These are phyloP conservation scores for Phacellophora camtschatica DNA, from an alignment of 30 jellyfish, hydroid and myxozoan genomes.

Conservation along the genomic window DNA sequence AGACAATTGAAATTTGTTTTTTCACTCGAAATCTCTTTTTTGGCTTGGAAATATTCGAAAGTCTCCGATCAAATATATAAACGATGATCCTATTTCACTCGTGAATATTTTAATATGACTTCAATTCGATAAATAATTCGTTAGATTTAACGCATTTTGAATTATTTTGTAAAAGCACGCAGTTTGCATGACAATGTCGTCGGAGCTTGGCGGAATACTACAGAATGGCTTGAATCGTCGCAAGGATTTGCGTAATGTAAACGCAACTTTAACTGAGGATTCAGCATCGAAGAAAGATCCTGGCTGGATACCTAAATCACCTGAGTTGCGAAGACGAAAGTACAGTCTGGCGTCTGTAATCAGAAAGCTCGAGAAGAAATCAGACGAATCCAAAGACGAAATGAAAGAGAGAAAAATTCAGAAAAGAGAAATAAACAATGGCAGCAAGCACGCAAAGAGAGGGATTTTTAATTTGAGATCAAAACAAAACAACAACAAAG, in stretches of 20 bases:
- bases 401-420: slow-evolving; percentile 33
- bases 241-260: background rate
- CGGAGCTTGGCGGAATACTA: slow-evolving; percentile 1
- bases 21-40: slow-evolving; percentile 28
- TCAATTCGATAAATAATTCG: no score
- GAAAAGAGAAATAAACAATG: slow-evolving; percentile 27
- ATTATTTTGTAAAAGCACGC: no score
- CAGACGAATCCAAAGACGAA: slow-evolving; percentile 27
- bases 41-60: background rate
- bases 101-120: background rate
- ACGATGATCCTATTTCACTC: background rate
- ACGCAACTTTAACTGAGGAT: background rate
- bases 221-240: background rate
- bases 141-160: no score
- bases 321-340: slow-evolving; percentile 68
- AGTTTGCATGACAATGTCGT: no score
- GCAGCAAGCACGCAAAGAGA: slow-evolving; percentile 40
- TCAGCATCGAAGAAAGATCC: background rate
- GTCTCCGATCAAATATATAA: background rate
- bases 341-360: slow-evolving; percentile 70
- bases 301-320: slow-evolving; percentile 35
- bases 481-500: slow-evolving; percentile 14
- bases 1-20: slow-evolving; percentile 32
- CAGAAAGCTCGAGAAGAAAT: slow-evolving; percentile 54
- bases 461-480: slow-evolving; percentile 51